A percentile compares a stretch with the other conserved stretches of the same genome.
These are phyloP conservation scores for Coleophora flavipennella DNA, from an alignment of 2,888 invertebrate species.

Conservation along the genomic window DNA sequence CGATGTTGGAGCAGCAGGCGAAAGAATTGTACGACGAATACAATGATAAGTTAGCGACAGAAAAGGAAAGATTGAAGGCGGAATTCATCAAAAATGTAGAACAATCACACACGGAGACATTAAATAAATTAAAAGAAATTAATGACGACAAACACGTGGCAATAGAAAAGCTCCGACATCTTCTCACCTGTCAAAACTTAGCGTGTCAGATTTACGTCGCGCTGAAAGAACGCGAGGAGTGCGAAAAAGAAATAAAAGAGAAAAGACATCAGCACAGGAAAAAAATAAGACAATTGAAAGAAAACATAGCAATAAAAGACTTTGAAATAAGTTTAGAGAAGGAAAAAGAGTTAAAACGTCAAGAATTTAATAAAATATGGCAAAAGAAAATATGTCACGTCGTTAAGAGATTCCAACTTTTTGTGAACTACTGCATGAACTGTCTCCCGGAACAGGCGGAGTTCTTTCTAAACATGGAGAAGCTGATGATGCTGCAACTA, in stretches of 20 bases:
- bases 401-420: constrained; percentile 53
- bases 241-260: constrained; percentile 32
- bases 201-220: constrained; percentile 60
- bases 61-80: constrained; percentile 34
- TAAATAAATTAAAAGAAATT: constrained; percentile 40
- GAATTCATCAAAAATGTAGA: constrained; percentile 36
- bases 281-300: constrained; percentile 31
- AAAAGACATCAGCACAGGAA: constrained; percentile 36
- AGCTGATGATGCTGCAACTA: constrained; percentile 52
- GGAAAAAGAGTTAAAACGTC: constrained; percentile 35
- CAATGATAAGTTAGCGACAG: constrained; percentile 28
- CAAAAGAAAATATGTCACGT: constrained; percentile 50
- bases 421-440: constrained; percentile 48
- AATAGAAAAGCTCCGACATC: constrained; percentile 42
- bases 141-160: constrained; percentile 51
- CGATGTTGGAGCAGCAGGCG: constrained; percentile 39
- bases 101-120: constrained; percentile 19
- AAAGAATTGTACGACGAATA: constrained; percentile 39
- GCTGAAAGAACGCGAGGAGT: constrained; percentile 51
- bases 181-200: constrained; percentile 49
- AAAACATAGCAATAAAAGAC: constrained; percentile 34
- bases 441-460: constrained; percentile 52
- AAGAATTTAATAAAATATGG: constrained; percentile 40
- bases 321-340: constrained; percentile 34
- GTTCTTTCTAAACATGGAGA: constrained; percentile 58